Base-by-base conservation (phyloP, 2,888 invertebrate genomes). In the Cartodere bifasciata region DNA sequence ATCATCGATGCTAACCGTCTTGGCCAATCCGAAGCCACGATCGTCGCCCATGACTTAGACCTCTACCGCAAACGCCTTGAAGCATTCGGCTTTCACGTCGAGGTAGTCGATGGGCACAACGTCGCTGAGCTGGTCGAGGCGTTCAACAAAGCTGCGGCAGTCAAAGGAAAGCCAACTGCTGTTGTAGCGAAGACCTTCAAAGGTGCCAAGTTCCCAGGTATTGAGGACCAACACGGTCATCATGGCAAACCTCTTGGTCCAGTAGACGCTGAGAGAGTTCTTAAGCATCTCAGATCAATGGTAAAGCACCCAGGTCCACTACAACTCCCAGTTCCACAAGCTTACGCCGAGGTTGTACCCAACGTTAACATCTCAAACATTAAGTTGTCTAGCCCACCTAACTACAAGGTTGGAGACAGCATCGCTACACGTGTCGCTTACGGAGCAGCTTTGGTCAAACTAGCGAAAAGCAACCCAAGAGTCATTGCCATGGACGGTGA, bases 191-290 rank as follows among this genome's bases (percentile, higher is more conserved):
- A 94, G 65, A 98, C 98, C 0, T 87, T 70, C 62, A 98, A 98
- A 64, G 97, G 97, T 10, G 81, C 70, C 54, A 78, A 75, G 47
- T 88, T 88, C 63, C 76, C 80, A 24, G 77, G 77, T 16, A 87
- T 98, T 50, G 94, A 92, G 60, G 86, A 98, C 56, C 47, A 71
- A 43, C 85, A 90, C 34, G 88, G 91, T 62, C 98, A 94, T 94
- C 98, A 98, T 55, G 98, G 98, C 24, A 98, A 98, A 60, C 79
- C 97, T 0, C 63, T 98, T 35, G 92, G 90, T 0, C 92, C 90
- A 0, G 76, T 70, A 30, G 80, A 86, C 36, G 75, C 82, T 2
- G 75, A 76, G 1, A 73, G 66, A 43, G 72, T 82, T 5, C 55
- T 78, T 37, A 51, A 77, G 62, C 71, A 76, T 51, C 61, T 86